These are phyloP conservation scores for Heterodera schachtii DNA, from an alignment of 1,140 invertebrate genomes.

Conservation along the genomic window DNA sequence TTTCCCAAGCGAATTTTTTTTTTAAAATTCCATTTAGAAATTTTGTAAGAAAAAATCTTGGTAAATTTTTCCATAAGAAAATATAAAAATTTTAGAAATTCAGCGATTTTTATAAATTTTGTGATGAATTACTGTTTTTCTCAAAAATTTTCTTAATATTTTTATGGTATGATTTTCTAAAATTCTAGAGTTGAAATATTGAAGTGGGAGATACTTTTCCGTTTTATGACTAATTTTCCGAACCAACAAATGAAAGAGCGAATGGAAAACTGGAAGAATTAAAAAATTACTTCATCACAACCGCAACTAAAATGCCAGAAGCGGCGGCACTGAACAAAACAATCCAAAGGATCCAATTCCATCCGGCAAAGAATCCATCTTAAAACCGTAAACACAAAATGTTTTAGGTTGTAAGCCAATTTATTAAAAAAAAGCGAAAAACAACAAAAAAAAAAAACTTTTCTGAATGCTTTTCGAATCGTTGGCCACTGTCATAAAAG, in stretches of 20 bases:
- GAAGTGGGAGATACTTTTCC: no score
- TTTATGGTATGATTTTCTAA: no score
- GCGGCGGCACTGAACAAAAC: conserved; percentile 80
- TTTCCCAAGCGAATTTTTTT: no score
- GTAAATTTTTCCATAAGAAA: no score
- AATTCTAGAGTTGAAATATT: no score
- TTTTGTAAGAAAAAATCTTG: no score
- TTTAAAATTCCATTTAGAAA: no score
- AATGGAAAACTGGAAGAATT: neutral
- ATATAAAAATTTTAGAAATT: no score
- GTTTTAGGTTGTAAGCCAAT: neutral
- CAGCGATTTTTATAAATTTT: no score
- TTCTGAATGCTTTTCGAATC: conserved; percentile 30
- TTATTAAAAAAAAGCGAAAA: neutral
- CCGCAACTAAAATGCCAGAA: conserved; percentile 84
- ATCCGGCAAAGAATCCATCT: conserved; percentile 70
- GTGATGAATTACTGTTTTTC: no score
- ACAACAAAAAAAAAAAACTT: conserved; percentile 31
- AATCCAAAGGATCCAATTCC: conserved; percentile 80
- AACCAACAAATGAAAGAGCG: neutral
- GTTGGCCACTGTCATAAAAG: conserved; percentile 42
- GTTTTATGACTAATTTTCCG: no score
- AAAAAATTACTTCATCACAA: conserved; percentile 78
- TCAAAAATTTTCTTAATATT: no score
- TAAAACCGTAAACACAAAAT: conserved; percentile 7